These are phyloP conservation scores for Vulpes ferrilata DNA, from an alignment of 2,113 vertebrate genomes.

Conservation along the genomic window DNA sequence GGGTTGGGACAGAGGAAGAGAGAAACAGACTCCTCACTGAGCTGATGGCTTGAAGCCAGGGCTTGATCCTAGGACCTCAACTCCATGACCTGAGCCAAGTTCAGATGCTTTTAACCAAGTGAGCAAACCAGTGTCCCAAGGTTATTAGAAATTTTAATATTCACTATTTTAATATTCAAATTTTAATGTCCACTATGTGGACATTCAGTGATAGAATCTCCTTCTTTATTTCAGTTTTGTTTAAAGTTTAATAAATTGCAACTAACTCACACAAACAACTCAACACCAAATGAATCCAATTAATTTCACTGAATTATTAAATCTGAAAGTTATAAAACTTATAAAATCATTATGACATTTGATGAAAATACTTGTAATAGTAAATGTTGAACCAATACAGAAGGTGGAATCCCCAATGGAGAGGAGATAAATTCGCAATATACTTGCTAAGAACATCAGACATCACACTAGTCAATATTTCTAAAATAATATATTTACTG, in stretches of 20 bases:
- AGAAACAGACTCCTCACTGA: not conserved
- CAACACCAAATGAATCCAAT: not conserved
- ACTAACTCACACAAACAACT: not conserved
- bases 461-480: not conserved
- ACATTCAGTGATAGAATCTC: not conserved
- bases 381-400: not conserved
- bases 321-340: not conserved
- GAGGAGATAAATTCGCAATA: not conserved
- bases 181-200: not conserved
- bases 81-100: not conserved
- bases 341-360: not conserved
- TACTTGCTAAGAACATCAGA: not conserved
- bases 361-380: not conserved
- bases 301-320: not conserved
- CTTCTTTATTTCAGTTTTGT: not conserved
- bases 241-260: not conserved
- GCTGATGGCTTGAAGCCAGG: not conserved
- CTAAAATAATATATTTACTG: not conserved
- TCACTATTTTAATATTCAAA: not conserved
- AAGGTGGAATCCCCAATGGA: not conserved
- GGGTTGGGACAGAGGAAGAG: not conserved
- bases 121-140: not conserved
- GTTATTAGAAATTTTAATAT: not conserved
- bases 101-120: not conserved
- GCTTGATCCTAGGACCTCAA: not conserved